These are phyloP conservation scores for Hapalemur alaotrensis DNA, from an alignment of 2,797 vertebrate genomes.

Conservation along the genomic window DNA sequence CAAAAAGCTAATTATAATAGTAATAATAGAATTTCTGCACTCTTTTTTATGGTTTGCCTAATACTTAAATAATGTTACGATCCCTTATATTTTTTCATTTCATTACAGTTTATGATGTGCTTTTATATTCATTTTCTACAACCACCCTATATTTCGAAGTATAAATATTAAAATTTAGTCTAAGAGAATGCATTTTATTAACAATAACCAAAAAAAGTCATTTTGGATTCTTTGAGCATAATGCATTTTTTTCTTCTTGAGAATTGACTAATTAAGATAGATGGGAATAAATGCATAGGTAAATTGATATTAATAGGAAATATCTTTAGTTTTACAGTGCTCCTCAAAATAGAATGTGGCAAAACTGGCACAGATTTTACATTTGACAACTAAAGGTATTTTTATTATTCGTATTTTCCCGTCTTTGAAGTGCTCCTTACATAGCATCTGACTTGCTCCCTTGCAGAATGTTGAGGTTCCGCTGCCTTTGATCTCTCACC, in stretches of 20 bases:
- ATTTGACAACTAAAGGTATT: neutral
- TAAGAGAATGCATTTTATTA: neutral
- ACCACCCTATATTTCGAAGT: neutral
- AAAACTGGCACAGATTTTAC: neutral
- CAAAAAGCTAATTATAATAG: neutral
- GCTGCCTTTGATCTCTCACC: neutral
- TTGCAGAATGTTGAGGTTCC: conserved; percentile 16
- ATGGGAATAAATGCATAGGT: neutral
- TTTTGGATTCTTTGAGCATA: neutral
- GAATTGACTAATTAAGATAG: neutral
- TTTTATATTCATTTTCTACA: neutral
- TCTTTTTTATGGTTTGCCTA: neutral
- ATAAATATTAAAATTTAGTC: neutral
- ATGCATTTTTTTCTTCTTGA: neutral
- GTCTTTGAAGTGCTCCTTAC: conserved; percentile 48
- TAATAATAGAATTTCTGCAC: neutral
- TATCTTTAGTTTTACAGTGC: neutral
- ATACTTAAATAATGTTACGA: neutral
- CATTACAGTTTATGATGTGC: neutral
- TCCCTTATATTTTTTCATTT: neutral
- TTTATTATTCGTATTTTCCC: conserved; percentile 6
- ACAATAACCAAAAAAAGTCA: neutral
- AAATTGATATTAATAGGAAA: neutral
- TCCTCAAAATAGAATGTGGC: conserved; percentile 3
- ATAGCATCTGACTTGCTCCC: neutral